phyloP scores from a whole-genome alignment of 2,888 invertebrate genomes.

The Ochropleura leucogaster region DNA sequence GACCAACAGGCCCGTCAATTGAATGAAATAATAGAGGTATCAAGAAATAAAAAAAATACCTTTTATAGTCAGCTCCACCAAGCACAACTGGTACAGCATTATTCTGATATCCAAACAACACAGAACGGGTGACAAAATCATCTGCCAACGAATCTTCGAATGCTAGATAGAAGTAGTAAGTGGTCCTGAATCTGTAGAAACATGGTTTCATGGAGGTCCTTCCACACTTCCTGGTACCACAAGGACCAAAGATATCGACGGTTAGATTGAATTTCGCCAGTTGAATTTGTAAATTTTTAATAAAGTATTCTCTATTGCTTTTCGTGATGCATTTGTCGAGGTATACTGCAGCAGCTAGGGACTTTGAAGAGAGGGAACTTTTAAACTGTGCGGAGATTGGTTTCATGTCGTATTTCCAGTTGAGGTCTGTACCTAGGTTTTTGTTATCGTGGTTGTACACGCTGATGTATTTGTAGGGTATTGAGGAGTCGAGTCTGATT shows the following conservation, averaged over 20 bases:
- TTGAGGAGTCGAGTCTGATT: conserved; percentile 75
- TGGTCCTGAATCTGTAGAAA: conserved; percentile 82
- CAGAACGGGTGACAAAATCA: conserved; percentile 83
- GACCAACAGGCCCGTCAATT: too few species aligned
- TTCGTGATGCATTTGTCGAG: conserved; percentile 78
- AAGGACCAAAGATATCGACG: conserved; percentile 89
- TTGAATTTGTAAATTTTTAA: conserved; percentile 81
- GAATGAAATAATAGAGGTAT: background rate
- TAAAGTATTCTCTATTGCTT: conserved; percentile 77
- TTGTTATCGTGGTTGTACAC: conserved; percentile 72
- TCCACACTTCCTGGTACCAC: conserved; percentile 81
- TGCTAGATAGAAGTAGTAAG: conserved; percentile 93
- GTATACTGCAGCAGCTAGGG: conserved; percentile 80
- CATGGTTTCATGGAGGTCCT: conserved; percentile 77
- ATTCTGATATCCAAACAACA: conserved; percentile 90
- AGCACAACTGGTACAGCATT: conserved; percentile 92
- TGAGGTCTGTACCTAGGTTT: conserved; percentile 69
- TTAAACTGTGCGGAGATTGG: conserved; percentile 65
- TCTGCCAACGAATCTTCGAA: conserved; percentile 93
- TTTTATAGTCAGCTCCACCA: conserved; percentile 91
- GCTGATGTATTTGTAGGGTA: conserved; percentile 75
- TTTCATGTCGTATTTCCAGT: conserved; percentile 72
- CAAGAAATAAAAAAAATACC: conserved; percentile 65
- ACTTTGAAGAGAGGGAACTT: conserved; percentile 73
- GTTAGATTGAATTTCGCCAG: conserved; percentile 80